Base-by-base conservation (phyloP, 2,888 invertebrate genomes). In the Drosophila quinaria region DNA sequence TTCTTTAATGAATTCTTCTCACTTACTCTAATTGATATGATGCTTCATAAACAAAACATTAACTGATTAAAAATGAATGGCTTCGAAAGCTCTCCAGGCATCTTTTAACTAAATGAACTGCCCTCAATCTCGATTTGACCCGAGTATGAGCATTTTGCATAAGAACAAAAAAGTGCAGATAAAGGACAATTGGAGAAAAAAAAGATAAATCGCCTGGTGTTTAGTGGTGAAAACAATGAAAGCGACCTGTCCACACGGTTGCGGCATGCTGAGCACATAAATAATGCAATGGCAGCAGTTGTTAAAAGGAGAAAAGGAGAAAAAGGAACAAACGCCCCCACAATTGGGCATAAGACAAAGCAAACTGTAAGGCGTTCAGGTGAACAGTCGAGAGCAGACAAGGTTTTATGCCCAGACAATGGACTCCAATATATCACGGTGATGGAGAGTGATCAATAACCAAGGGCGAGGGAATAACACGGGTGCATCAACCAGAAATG, bases 381-480 rank as follows among this genome's bases (percentile, higher is more conserved):
- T 65, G 61, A 69, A 29, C 70, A 50, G 66, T 55, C 37, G 60
- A 66, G 31, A 46, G 33, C 64, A 58, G 78, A 49, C 62, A 42
- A 42, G 46, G 72, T 65, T 75, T 67, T 82, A 59, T 83, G 72
- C 75, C 70, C 65, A 86, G 69, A 84, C 84, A 84, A 84, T 77
- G 89, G 83, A 54, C 62, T 61, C 62, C 69, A 73, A 84, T 84
- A 86, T 88, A 90, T 84, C 84, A 84, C 70, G 47, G 41, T 90
- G 87, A 84, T 89, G 84, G 77, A 68, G 52, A 71, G 80, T 74
- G 90, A 84, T 84, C 84, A 84, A 84, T 84, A 84, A 88, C 70
- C 70, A 41, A 50, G 2, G 29, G 19, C 25, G 55, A 41, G 6
- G 22, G 49, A 9, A 8, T 6, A n/a, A 39, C 5, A 13, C 55